Conservation (phyloP, 2,888 invertebrate species). For the Prionchulus punctatus region DNA sequence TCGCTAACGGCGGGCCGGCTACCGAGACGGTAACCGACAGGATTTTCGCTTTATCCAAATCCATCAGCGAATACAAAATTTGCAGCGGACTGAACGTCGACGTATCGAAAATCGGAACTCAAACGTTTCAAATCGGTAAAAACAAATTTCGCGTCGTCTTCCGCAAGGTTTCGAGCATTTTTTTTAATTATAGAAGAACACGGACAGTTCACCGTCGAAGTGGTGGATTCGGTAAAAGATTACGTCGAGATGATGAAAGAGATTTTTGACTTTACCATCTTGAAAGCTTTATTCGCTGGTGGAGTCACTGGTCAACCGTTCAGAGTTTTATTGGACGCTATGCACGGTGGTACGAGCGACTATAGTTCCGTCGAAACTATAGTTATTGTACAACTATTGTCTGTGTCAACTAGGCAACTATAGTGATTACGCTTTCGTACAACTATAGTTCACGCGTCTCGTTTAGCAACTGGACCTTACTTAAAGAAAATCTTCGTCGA, state of each 20-base stretch:
- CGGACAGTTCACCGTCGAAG: conserved; percentile 57
- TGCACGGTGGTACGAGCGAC: conserved; percentile 94
- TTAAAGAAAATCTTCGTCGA: conserved; percentile 69
- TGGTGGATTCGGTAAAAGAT: conserved; percentile 75
- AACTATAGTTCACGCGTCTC: conserved; percentile 3
- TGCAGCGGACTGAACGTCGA: conserved; percentile 60
- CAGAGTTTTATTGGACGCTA: conserved; percentile 71
- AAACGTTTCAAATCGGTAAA: conserved; percentile 45
- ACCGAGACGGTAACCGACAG: conserved; percentile 73
- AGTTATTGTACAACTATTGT: background rate
- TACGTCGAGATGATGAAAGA: conserved; percentile 79
- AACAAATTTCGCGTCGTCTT: background rate
- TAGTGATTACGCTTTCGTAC: background rate
- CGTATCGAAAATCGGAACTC: conserved; percentile 53
- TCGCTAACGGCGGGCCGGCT: conserved; percentile 87
- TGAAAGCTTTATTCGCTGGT: conserved; percentile 56
- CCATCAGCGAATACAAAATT: conserved; percentile 60
- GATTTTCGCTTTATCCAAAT: conserved; percentile 62
- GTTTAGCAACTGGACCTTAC: conserved; percentile 84
- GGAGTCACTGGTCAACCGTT: conserved; percentile 46
- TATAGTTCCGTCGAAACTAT: no score
- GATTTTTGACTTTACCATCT: conserved; percentile 78
- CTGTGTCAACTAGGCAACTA: background rate
- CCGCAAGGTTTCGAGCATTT: no score
- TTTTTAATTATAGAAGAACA: conserved; percentile 49